phyloP scores from a whole-genome alignment of 2,888 invertebrate genomes.

The Frankliniella fusca region DNA sequence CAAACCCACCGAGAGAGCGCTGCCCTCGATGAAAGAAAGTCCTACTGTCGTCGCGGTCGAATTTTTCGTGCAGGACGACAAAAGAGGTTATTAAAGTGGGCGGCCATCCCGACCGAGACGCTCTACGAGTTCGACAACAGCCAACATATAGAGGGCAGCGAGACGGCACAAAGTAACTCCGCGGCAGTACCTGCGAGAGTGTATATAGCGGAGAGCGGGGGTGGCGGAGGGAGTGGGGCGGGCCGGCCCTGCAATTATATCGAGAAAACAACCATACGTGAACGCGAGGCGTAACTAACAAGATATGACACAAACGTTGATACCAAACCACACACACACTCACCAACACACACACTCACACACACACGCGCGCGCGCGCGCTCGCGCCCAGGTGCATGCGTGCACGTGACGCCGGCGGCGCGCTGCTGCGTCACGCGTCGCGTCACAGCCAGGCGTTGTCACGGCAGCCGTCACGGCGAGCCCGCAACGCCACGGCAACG shows the following conservation, averaged over 20 bases:
- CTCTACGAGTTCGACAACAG: too few species aligned
- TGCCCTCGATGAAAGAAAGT: too few species aligned
- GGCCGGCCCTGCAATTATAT: neutral
- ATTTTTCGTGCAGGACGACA: too few species aligned
- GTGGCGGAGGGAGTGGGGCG: too few species aligned
- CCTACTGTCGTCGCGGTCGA: too few species aligned
- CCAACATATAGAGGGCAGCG: too few species aligned
- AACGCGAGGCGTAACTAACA: conserved; percentile 11
- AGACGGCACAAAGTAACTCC: too few species aligned
- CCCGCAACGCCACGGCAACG: neutral
- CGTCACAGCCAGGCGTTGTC: neutral
- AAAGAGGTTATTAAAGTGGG: too few species aligned
- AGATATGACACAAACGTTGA: neutral
- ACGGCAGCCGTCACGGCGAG: neutral
- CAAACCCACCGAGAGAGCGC: too few species aligned
- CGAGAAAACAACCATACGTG: neutral
- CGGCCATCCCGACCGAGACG: too few species aligned
- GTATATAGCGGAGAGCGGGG: too few species aligned
- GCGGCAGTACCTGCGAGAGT: too few species aligned
- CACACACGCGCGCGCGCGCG: neutral
- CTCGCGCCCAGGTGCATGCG: neutral
- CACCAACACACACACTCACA: neutral
- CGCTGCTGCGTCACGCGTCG: neutral
- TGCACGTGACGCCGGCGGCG: neutral
- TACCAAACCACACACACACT: neutral